Evolutionary conservation across 2,113 vertebrate genomes (phyloP), one percentile per base, ranked within the genome.

Genomic region (Ptilonorhynchus violaceus): DNA sequence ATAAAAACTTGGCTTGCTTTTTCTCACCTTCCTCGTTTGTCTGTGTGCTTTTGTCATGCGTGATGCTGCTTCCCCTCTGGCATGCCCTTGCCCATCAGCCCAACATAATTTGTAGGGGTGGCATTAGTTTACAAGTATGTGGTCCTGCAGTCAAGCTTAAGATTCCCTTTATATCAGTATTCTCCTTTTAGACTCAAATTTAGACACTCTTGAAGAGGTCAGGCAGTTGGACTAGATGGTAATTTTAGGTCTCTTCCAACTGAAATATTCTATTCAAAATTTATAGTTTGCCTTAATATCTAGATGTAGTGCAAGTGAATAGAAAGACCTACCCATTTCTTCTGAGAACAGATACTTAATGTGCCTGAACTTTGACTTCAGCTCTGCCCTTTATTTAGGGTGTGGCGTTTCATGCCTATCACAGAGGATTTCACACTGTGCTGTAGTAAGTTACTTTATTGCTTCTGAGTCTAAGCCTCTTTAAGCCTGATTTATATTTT

Each of bases 321-420:
- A 89, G 39, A 56, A 90, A 66, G 42, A 63, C n/a, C 37, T 85
- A 52, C 46, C 9, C 2, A 3, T 67, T 93, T 90, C 42, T 77
- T 84, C 42, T 35, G 70, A 68, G 63, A 55, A 12, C 39, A 55
- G n/a, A 41, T 59, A 28, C 21, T 77, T 66, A 56, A 24, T 64
- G 30, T 77, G 37, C 49, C 42, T 95, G 95, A 92, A 92, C 96
- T 97, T 96, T 95, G 92, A 59, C 75, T 90, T 80, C 30, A 35
- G 27, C 46, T 91, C 46, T 87, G 73, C 13, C 33, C 47, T 84
- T 80, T 83, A n/a, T 59, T 56, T 67, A 74, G 60, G 91, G 91
- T 95, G 95, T 89, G 96, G 94, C 74, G 33, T 39, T 91, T 80
- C 39, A 35, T 77, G 60, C 47, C 64, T 84, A 5, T 78, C 44